Evolutionary conservation across 2,888 invertebrate species (phyloP).

Genomic region (Heteromyza rotundicornis): DNA sequence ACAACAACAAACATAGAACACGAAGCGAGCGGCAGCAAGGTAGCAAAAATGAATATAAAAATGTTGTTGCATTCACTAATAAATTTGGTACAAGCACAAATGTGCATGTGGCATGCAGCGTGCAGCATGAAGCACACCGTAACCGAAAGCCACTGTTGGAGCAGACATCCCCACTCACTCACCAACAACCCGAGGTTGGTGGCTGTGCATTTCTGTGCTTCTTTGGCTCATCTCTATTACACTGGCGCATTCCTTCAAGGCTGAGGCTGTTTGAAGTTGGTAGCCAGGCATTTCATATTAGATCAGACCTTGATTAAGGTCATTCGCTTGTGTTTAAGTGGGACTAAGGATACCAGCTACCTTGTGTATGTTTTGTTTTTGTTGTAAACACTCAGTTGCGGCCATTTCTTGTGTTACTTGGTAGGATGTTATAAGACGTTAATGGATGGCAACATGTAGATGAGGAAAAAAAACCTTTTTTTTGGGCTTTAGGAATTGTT

Average conservation of each 20-base stretch:
- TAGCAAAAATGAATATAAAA: conserved; percentile 3
- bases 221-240: not conserved
- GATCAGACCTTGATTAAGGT: conserved; percentile 58
- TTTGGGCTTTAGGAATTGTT: too few species aligned
- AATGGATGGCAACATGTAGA: too few species aligned
- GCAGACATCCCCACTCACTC: too few species aligned
- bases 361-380: too few species aligned
- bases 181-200: too few species aligned
- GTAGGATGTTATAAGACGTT: too few species aligned
- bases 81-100: not conserved
- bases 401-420: too few species aligned
- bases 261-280: not conserved
- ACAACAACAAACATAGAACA: not conserved
- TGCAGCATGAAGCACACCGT: not conserved
- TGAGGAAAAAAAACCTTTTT: too few species aligned
- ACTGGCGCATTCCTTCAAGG: not conserved
- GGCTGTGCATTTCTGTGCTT: not conserved
- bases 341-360: conserved; percentile 30
- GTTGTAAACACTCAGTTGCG: too few species aligned
- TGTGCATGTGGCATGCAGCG: not conserved
- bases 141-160: not conserved
- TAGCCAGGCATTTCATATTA: conserved; percentile 26
- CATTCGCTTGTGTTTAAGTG: conserved; percentile 48
- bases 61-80: not conserved
- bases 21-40: conserved; percentile 7